Evolutionary conservation across 2,113 vertebrate species (phyloP).

Genomic region (Tyrannus savana): DNA sequence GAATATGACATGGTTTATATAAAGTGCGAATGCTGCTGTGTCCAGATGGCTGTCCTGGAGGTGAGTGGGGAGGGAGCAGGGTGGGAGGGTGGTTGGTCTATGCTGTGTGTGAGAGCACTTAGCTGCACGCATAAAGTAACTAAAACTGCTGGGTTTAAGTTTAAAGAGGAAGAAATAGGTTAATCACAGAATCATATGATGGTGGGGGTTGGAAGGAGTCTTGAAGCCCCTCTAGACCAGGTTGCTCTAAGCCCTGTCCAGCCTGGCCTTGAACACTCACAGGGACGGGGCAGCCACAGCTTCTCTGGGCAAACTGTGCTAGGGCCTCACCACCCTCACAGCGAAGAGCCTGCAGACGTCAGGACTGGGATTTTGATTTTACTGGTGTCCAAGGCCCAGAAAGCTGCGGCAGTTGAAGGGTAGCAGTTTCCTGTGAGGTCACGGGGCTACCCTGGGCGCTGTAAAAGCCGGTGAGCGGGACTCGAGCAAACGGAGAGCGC

Average conservation of each 20-base stretch:
- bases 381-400: fast-evolving
- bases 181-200: not conserved
- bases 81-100: fast-evolving
- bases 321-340: fast-evolving
- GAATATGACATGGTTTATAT: not conserved
- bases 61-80: fast-evolving
- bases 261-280: fast-evolving
- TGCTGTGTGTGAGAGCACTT: fast-evolving
- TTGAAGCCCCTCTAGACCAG: fast-evolving
- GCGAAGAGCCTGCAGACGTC: not conserved
- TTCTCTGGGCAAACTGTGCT: not conserved
- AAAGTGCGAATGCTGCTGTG: not conserved
- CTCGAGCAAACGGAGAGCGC: fast-evolving
- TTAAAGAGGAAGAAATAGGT: not conserved
- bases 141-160: not conserved
- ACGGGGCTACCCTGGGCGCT: fast-evolving
- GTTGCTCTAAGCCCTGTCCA: fast-evolving
- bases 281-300: fast-evolving
- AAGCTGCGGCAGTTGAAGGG: fast-evolving
- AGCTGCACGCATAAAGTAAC: fast-evolving
- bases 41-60: fast-evolving
- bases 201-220: not conserved
- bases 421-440: fast-evolving
- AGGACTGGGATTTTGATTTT: fast-evolving
- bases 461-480: fast-evolving